Base-by-base conservation (phyloP, 2,797 vertebrate genomes). In the Poeciliopsis infans region DNA sequence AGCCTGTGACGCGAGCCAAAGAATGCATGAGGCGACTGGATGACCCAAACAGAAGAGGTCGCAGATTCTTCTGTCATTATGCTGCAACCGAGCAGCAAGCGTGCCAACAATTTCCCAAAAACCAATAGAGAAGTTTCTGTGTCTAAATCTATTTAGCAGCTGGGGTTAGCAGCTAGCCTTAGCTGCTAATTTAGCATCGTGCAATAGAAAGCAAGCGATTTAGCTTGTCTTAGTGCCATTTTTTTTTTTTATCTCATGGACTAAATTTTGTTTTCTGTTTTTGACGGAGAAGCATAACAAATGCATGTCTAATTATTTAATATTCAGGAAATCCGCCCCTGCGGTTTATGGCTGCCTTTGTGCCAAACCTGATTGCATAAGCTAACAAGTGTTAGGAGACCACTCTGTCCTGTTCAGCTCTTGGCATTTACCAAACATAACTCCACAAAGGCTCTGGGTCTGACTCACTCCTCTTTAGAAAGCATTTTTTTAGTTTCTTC, bases 321-420 rank as follows among this genome's bases (percentile, higher is more conserved):
- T 66, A 57, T 75, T 78, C 13, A 43, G 2, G 75, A 78, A 70
- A 71, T 51, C 41, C 71, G 36, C 20, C 2, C 55, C 39, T 2
- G 4, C 76, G 61, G 64, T 83, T 83, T 28, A 47, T 7, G 4
- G 5, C 1, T 74, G 49, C 46, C 33, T 25, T 36, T 80, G 36
- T 76, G 66, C 80, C 78, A 88, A 82, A 79, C 47, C 45, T 39
- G 61, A 71, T 78, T 85, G 57, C 70, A 6, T 82, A 84, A 87
- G 69, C 70, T 76, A 31, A 45, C 82, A 83, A 89, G 78, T 85
- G 78, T 85, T 16, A 77, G 53, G 81, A 90, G 86, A 75, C 69
- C 45, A 10, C 20, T 47, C 7, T 8, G 70, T 64, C 47, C 39
- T 79, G 59, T 53, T 78, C 28, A 78, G 23, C 75, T 85, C 45